These are phyloP conservation scores for Digitonthophagus gazella DNA, from an alignment of 2,888 invertebrate species.

Conservation along the genomic window DNA sequence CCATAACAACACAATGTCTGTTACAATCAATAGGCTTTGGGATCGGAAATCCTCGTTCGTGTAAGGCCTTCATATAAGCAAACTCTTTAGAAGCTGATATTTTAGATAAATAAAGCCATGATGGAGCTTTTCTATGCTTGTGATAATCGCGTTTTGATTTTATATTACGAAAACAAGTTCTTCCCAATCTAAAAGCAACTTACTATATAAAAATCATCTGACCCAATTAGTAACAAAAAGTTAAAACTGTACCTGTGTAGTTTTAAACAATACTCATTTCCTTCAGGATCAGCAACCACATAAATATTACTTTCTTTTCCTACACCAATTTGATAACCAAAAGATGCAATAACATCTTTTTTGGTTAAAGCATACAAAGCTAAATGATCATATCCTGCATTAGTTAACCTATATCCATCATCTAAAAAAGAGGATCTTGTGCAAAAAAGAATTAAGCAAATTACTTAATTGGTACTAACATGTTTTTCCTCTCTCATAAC, in stretches of 20 bases:
- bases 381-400: constrained; percentile 94
- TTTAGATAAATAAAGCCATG: constrained; percentile 95
- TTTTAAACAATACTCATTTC: constrained; percentile 82
- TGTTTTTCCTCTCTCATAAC: constrained; percentile 91
- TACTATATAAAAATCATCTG: not conserved
- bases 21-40: constrained; percentile 94
- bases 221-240: not conserved
- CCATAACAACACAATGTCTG: constrained; percentile 95
- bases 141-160: constrained; percentile 97
- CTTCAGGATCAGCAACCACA: constrained; percentile 78
- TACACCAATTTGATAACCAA: constrained; percentile 98
- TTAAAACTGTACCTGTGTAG: constrained; percentile 70
- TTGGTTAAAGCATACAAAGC: constrained; percentile 85
- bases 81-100: constrained; percentile 97
- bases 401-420: constrained; percentile 95
- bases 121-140: constrained; percentile 81
- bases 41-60: constrained; percentile 89
- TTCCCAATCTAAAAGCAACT: constrained; percentile 74
- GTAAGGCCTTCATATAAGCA: constrained; percentile 93
- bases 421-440: constrained; percentile 66
- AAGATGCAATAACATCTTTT: constrained; percentile 74
- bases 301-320: constrained; percentile 99
- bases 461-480: constrained; percentile 58
- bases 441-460: no score
- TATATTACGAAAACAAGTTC: constrained; percentile 94